phyloP scores from a whole-genome alignment of 2,113 vertebrate genomes.

The Plectropomus leopardus region DNA sequence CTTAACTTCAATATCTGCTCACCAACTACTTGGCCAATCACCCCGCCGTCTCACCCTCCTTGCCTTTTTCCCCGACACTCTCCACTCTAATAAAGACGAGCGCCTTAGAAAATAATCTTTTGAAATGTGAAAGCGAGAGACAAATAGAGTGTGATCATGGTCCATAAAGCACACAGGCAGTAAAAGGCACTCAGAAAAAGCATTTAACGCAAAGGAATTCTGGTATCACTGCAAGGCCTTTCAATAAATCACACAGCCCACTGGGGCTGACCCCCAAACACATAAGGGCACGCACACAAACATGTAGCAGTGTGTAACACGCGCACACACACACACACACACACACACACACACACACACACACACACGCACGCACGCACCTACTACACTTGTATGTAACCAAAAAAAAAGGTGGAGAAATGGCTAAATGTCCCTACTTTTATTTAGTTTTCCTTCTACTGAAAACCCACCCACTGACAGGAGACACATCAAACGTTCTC shows the following conservation, averaged over 20 bases:
- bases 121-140: conserved; percentile 62
- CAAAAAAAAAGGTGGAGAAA: conserved; percentile 29
- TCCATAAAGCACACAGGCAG: conserved; percentile 75
- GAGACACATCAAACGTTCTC: conserved; percentile 64
- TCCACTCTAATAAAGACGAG: conserved; percentile 54
- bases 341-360: conserved; percentile 3
- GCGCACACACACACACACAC: neutral
- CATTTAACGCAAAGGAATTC: conserved; percentile 82
- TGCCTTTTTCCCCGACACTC: conserved; percentile 22
- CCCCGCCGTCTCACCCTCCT: conserved; percentile 5
- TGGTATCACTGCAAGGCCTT: conserved; percentile 70
- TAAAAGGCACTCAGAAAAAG: conserved; percentile 74
- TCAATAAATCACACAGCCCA: conserved; percentile 78
- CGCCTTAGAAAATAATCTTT: conserved; percentile 66
- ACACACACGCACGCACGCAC: neutral
- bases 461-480: conserved; percentile 36
- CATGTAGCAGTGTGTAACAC: conserved; percentile 33
- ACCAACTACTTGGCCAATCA: neutral
- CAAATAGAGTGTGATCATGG: conserved; percentile 68
- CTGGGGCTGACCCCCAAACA: conserved; percentile 47
- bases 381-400: neutral
- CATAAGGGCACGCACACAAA: conserved; percentile 45
- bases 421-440: conserved; percentile 15
- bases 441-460: conserved; percentile 43
- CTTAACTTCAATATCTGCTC: neutral